These are phyloP conservation scores for Coptodon bakossiorum DNA, from an alignment of 2,113 vertebrate species.

Conservation along the genomic window DNA sequence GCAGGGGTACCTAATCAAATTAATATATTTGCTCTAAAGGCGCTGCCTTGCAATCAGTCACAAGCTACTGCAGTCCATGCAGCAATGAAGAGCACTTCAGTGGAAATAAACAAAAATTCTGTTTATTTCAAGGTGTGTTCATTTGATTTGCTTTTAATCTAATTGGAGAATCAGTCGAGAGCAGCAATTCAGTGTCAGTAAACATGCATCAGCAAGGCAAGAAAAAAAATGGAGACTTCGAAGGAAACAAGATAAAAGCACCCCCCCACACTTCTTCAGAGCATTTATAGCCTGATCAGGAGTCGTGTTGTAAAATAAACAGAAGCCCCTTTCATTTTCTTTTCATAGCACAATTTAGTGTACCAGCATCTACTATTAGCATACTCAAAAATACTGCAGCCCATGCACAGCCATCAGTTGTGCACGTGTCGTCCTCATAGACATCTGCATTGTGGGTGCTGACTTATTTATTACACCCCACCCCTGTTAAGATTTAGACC, in stretches of 20 bases:
- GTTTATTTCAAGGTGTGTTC: constrained; percentile 13
- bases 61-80: neutral
- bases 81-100: neutral
- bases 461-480: neutral
- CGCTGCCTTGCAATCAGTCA: constrained; percentile 18
- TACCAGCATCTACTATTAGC: neutral
- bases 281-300: neutral
- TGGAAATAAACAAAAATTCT: neutral
- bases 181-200: neutral
- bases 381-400: neutral
- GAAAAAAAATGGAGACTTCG: neutral
- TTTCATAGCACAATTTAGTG: neutral
- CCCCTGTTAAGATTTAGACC: constrained; percentile 34
- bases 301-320: neutral
- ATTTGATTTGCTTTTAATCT: constrained; percentile 40
- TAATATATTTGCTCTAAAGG: constrained; percentile 23
- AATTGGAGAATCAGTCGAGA: constrained; percentile 8
- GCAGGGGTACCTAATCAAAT: constrained; percentile 40
- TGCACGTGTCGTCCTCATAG: constrained; percentile 15
- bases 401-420: constrained; percentile 10
- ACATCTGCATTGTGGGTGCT: constrained; percentile 30
- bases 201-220: neutral
- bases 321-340: neutral
- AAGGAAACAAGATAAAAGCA: neutral
- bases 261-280: neutral